A percentile compares a stretch with the other conserved stretches of the same genome.
Conservation (phyloP, 92 coral and sea anemone species). For the Anthopleura xanthogrammica region DNA sequence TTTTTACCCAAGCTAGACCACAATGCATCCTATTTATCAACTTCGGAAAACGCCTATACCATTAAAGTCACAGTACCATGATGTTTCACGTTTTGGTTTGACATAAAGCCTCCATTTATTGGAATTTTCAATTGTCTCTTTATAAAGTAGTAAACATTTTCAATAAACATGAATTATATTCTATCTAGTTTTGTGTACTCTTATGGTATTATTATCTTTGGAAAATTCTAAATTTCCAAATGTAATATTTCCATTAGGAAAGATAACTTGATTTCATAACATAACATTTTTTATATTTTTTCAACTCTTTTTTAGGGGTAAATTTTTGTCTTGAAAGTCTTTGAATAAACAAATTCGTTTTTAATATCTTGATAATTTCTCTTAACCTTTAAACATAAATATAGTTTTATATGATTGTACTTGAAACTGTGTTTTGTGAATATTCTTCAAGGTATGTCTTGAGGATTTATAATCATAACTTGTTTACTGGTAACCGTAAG, state of each 20-base stretch:
- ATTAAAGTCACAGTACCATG: too few species aligned
- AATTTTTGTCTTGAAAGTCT: not conserved
- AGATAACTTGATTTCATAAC: not conserved
- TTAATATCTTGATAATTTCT: not conserved
- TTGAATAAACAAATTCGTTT: not conserved
- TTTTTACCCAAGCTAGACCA: too few species aligned
- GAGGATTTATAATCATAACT: not conserved
- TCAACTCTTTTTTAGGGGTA: not conserved
- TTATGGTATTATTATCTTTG: not conserved
- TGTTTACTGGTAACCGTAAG: not conserved
- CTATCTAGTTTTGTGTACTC: not conserved
- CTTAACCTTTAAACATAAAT: not conserved
- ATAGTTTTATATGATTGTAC: not conserved
- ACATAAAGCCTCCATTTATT: not conserved
- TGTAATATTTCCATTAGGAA: not conserved
- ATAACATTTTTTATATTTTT: not conserved
- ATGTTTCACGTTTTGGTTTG: too few species aligned
- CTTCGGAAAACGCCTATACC: not conserved
- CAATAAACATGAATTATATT: not conserved
- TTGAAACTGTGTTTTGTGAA: not conserved
- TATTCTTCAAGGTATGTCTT: not conserved
- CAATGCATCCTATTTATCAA: too few species aligned
- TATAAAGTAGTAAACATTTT: not conserved
- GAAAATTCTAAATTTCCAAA: not conserved
- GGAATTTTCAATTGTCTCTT: not conserved